phyloP scores from a whole-genome alignment of 2,113 vertebrate species.

The Oxygymnocypris stewartii region DNA sequence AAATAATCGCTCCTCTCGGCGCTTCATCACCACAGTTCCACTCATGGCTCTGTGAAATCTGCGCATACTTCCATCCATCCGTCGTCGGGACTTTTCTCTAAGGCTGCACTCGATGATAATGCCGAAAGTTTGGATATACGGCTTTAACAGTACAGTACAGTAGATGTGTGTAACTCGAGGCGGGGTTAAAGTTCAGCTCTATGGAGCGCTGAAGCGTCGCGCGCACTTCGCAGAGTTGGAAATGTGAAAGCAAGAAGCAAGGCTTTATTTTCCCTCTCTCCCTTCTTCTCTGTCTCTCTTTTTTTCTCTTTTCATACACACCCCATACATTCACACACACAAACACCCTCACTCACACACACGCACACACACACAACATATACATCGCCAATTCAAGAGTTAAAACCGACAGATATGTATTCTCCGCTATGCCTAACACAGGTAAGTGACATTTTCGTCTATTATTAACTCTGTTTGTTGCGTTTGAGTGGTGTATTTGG shows the following conservation, averaged over 20 bases:
- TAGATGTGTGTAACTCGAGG: constrained; percentile 84
- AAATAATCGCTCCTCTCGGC: constrained; percentile 47
- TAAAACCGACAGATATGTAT: constrained; percentile 88
- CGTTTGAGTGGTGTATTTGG: constrained; percentile 36
- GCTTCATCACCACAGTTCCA: constrained; percentile 40
- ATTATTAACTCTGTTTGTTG: constrained; percentile 48
- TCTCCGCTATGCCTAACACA: constrained; percentile 96
- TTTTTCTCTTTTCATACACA: constrained; percentile 63
- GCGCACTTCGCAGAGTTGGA: constrained; percentile 85
- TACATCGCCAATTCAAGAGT: constrained; percentile 74
- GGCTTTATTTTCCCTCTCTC: constrained; percentile 73
- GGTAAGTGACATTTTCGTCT: constrained; percentile 82
- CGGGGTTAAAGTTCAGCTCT: constrained; percentile 93
- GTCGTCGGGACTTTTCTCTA: constrained; percentile 60
- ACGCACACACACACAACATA: constrained; percentile 63
- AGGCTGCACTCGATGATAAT: constrained; percentile 54
- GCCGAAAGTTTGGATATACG: constrained; percentile 72
- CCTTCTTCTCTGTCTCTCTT: constrained; percentile 58
- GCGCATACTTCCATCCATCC: constrained; percentile 26
- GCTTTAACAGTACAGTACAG: constrained; percentile 84
- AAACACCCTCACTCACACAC: constrained; percentile 68
- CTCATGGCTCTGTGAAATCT: constrained; percentile 45
- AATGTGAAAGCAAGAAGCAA: constrained; percentile 92
- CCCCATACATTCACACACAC: constrained; percentile 65
- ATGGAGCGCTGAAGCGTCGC: constrained; percentile 82